phyloP scores from a whole-genome alignment of 2,113 vertebrate species.

The Brachyistius frenatus region DNA sequence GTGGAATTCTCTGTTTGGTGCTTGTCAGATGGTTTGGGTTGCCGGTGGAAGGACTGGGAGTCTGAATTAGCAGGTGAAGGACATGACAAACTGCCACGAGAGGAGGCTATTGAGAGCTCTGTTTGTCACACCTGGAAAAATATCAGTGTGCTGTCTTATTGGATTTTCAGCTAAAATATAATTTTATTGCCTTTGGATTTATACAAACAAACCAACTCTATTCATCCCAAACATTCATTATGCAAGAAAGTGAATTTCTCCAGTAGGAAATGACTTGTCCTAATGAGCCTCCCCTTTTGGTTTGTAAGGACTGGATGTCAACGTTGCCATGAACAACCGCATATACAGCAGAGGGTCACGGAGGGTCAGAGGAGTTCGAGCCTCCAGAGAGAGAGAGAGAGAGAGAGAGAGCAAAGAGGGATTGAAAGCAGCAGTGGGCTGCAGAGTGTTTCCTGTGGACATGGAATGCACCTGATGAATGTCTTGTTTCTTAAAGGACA shows the following conservation, averaged over 20 bases:
- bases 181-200: slow-evolving; percentile 31
- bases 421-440: slow-evolving; percentile 39
- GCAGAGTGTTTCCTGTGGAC: slow-evolving; percentile 37
- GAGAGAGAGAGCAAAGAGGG: slow-evolving; percentile 47
- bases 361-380: slow-evolving; percentile 71
- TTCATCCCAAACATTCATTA: background rate
- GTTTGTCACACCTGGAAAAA: slow-evolving; percentile 40
- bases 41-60: slow-evolving; percentile 34
- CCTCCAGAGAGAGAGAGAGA: slow-evolving; percentile 10
- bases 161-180: background rate
- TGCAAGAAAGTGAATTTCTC: slow-evolving; percentile 29
- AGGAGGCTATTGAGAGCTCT: background rate
- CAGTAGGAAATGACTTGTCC: slow-evolving; percentile 43
- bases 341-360: slow-evolving; percentile 65
- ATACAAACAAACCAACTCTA: slow-evolving; percentile 7
- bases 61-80: slow-evolving; percentile 66
- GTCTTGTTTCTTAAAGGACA: background rate
- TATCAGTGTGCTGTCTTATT: background rate
- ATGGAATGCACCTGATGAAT: slow-evolving; percentile 37
- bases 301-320: slow-evolving; percentile 49
- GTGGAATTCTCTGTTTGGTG: slow-evolving; percentile 75
- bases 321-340: slow-evolving; percentile 66
- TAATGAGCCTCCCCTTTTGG: slow-evolving; percentile 61
- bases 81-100: slow-evolving; percentile 38
- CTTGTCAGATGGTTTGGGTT: slow-evolving; percentile 53